phyloP scores from a whole-genome alignment of 2,888 invertebrate species.

The Meta bourneti region DNA sequence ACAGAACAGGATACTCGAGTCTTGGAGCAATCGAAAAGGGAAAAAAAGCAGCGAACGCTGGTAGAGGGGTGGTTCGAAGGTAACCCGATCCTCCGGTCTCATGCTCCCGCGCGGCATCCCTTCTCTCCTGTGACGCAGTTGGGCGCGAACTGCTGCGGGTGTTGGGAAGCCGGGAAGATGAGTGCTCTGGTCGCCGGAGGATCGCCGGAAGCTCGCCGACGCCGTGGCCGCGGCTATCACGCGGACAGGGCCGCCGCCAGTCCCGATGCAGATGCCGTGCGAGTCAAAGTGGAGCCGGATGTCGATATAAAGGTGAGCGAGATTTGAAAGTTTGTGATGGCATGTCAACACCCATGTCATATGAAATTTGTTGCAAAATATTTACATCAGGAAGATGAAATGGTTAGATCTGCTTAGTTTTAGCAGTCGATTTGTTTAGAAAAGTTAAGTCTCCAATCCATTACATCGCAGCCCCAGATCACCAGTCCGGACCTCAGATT shows the following conservation, averaged over 20 bases:
- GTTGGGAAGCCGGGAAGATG: constrained; percentile 32
- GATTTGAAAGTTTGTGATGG: neutral
- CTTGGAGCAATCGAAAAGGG: neutral
- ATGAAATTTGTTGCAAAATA: neutral
- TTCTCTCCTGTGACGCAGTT: constrained; percentile 37
- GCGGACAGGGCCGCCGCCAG: constrained; percentile 15
- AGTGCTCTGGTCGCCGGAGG: constrained; percentile 66
- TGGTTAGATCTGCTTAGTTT: too few species aligned
- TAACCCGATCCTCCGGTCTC: constrained; percentile 33
- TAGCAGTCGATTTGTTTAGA: too few species aligned
- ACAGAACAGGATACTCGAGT: constrained; percentile 12
- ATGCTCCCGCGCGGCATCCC: constrained; percentile 19
- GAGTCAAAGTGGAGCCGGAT: constrained; percentile 54
- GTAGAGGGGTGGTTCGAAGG: neutral
- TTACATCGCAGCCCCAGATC: too few species aligned
- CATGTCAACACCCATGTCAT: neutral
- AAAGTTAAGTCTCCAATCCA: too few species aligned
- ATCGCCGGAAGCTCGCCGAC: constrained; percentile 52
- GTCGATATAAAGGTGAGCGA: constrained; percentile 63
- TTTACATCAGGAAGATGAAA: too few species aligned
- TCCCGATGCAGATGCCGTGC: constrained; percentile 1
- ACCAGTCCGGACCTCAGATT: too few species aligned
- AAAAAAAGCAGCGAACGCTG: neutral
- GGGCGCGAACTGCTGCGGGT: neutral
- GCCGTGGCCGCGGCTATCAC: constrained; percentile 16